Base-by-base conservation (phyloP, 2,888 invertebrate species). In the Megalurothrips usitatus region DNA sequence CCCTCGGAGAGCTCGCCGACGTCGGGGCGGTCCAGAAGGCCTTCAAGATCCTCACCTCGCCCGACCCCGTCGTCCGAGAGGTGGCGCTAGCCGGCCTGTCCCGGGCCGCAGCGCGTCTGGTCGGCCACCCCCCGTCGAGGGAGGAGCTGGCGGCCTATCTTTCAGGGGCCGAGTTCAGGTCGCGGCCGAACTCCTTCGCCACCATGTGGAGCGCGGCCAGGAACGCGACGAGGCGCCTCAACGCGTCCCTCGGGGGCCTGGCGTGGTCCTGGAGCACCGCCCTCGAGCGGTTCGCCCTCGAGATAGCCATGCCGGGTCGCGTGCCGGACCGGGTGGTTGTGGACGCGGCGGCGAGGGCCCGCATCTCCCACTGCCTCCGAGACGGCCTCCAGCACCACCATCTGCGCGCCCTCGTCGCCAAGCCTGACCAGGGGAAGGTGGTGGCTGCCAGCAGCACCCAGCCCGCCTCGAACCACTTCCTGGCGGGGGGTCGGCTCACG, bases 361-460 rank as follows among this genome's bases (percentile, higher is more conserved):
- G 19, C 58, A 4, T 63, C 19, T 19, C 11, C 58, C 14, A 10
- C 58, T 4, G 6, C 14, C 58, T 63, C 4, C 58, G 58, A 10
- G 14, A 17, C 19, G 58, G 14, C 58, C 58, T 63, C 14, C 58
- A 63, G 49, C 48, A 34, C n/a, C 28, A 28, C 17, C 52, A 81
- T 28, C 47, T 49, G 48, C 19, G 23, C 19, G 28, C 28, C 1
- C 28, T 79, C 26, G 14, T 63, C 19, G 1, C 80, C 48, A 58
- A 81, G 52, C 79, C 75, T 19, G 52, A 80, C 79, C 82, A 83
- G 78, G 82, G 82, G n/a, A 82, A 83, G 26, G 82, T 81, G 48
- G 58, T 81, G 12, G 81, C 79, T 26, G 79, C 79, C 19, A n/a
- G 63, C 8, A 58, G 81, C 6, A 0, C 17, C 11, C 58, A 63